Evolutionary conservation across 2,113 vertebrate species (phyloP), one percentile per base, ranked within the genome.

Genomic region (Leucosticte australis): DNA sequence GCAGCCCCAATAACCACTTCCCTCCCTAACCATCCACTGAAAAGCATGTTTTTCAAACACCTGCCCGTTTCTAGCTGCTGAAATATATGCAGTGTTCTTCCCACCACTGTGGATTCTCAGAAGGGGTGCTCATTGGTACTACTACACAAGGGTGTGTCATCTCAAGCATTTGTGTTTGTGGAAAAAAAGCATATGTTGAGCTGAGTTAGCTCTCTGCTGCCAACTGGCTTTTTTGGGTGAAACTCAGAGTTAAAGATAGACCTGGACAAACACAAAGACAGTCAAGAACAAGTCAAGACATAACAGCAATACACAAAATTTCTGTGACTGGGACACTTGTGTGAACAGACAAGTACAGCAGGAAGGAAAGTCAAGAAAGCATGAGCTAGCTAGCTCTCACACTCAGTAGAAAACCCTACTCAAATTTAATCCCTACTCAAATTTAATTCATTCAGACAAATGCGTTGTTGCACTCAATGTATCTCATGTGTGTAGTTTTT

Each of bases 401-500:
- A 9, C 41, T n/a, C 55, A 90, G 71, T 4, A 35, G 35, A 71
- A 84, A 47, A 27, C 27, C 37, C 37, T 37, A 37, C 9, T 37
- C 37, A 37, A 37, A 37, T 37, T 37, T 37, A 37, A 80, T 16
- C 11, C 55, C 49, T 67, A 52, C 21, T 57, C 64, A 92, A 86
- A 80, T 82, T 80, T 65, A 77, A 56, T 74, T 91, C 6, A 84
- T 92, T 92, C 47, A 92, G 65, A 18, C 20, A 70, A 88, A 94
- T 83, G 37, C 2, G 2, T 47, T 73, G 26, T 22, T 95, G 22
- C 75, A 77, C 46, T 84, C 85, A 56, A 7, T 55, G 35, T 64
- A 93, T 83, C 93, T 86, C 86, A 73, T 84, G 92, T 83, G 86
- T 80, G 64, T 65, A 57, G 53, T 65, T 96, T 96, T 92, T 84